Evolutionary conservation across 2,888 invertebrate species (phyloP), one percentile per base, ranked within the genome.

Genomic region (Cataglyphis rosenhaueri): DNA sequence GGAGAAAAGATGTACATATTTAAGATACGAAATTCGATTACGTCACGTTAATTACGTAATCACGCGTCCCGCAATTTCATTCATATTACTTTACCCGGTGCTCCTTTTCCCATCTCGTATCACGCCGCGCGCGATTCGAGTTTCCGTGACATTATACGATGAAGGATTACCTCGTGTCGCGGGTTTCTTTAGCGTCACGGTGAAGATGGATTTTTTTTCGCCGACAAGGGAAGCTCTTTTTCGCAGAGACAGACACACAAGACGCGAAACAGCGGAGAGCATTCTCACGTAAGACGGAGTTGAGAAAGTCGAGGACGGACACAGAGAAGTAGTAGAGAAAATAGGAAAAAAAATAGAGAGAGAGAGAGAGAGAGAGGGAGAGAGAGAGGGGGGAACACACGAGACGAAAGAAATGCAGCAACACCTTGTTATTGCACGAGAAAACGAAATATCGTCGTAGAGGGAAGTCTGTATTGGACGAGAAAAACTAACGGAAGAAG

Each of bases 151-250:
- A 55, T 55, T 66, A 44, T 32, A 35, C 71, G 44, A 57, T 70
- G 70, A 76, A 57, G 55, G 35, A 78, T 76, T 66, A 70, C 32
- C 44, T 25, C 8, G 70, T 38, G 70, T 59, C 32, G 41, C 44
- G 8, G 57, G 44, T 44, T 78, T 59, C 57, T 57, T 59, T n/a
- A 6, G 38, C 55, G 73, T 76, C 66, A 68, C 68, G 41, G 18
- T 41, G 59, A 59, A 70, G 71, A 70, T 48, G 71, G 29, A 59
- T 66, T 76, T 76, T 76, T 76, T 70, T 59, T 59, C 59, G 18
- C 25, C 57, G 57, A 32, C 66, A 15, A 66, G 38, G 44, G 3
- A 44, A 79, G 44, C n/a, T 79, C 59, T 59, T 70, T 79, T 79
- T 61, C n/a, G 59, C 71, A 5, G 57, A 76, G 12, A 6, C 35